Conservation (phyloP, 2,888 invertebrate species). For the Xestia xanthographa region DNA sequence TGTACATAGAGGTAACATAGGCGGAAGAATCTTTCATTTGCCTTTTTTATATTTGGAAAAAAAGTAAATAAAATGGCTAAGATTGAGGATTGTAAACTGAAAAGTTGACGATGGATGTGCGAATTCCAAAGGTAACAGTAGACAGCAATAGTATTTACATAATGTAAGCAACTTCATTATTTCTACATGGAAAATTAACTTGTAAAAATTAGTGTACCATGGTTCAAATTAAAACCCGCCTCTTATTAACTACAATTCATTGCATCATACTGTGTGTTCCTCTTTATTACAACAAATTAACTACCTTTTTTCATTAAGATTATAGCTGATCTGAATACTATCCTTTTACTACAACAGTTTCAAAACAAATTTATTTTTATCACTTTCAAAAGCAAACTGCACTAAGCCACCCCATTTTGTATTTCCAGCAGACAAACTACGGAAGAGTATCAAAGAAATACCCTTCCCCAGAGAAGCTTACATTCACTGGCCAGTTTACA, state of each 20-base stretch:
- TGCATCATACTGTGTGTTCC: too few relatives aligned
- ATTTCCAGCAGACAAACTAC: conserved; percentile 64
- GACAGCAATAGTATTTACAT: background rate
- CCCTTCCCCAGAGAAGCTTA: conserved; percentile 74
- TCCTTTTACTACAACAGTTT: background rate
- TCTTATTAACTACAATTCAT: background rate
- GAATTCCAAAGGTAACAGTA: conserved; percentile 65
- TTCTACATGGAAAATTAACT: background rate
- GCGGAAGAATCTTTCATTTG: conserved; percentile 14
- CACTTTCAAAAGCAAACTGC: background rate
- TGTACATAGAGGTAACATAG: conserved; percentile 1
- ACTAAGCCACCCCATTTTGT: background rate
- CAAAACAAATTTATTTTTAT: background rate
- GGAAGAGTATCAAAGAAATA: conserved; percentile 71
- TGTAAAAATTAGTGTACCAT: background rate
- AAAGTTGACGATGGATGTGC: conserved; percentile 79
- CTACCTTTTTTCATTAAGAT: too few relatives aligned
- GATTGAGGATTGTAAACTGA: conserved; percentile 37
- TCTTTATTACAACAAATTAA: background rate
- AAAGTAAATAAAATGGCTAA: conserved; percentile 57
- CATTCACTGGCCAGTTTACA: conserved; percentile 83
- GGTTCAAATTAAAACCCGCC: background rate
- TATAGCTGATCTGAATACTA: too few relatives aligned
- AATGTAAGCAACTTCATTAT: background rate
- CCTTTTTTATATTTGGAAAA: conserved; percentile 22